phyloP scores from a whole-genome alignment of 2,113 vertebrate species.

The Oreochromis tanganicae region DNA sequence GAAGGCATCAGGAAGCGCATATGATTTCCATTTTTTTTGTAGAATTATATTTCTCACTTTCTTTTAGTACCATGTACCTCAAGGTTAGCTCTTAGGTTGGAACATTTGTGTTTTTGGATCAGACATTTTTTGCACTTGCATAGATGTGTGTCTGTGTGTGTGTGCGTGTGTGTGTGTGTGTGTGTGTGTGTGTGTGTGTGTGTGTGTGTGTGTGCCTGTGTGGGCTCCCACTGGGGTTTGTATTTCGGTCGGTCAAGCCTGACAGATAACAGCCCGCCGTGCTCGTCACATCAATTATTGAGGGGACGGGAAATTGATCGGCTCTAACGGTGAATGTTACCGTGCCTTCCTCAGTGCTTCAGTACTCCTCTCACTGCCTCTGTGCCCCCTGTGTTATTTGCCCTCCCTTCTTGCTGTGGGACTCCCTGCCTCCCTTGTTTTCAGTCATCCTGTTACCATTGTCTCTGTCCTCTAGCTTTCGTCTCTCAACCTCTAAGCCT shows the following conservation, averaged over 20 bases:
- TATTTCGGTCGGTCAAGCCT: constrained; percentile 52
- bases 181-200: background rate
- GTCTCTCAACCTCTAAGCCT: background rate
- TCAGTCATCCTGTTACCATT: background rate
- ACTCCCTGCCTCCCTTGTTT: constrained; percentile 4
- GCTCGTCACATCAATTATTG: constrained; percentile 72
- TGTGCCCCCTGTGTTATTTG: background rate
- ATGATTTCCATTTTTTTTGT: background rate
- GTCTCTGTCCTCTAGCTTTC: background rate
- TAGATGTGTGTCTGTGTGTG: too few relatives aligned
- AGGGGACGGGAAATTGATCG: constrained; percentile 66
- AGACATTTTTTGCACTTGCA: too few relatives aligned
- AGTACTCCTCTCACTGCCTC: background rate
- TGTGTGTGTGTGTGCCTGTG: background rate
- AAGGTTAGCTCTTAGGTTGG: constrained; percentile 17
- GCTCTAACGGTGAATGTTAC: constrained; percentile 48
- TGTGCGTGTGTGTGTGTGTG: background rate
- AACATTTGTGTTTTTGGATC: background rate
- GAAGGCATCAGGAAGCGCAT: background rate
- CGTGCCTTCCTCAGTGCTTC: constrained; percentile 15
- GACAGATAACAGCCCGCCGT: constrained; percentile 59
- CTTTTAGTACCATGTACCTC: background rate
- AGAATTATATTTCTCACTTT: constrained; percentile 1
- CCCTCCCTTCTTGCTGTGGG: background rate
- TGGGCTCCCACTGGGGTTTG: constrained; percentile 53